Percentiles rank a stretch among this genome's conserved stretches.
Conservation (phyloP, 2,888 invertebrate species). For the Chloromyia formosa region DNA sequence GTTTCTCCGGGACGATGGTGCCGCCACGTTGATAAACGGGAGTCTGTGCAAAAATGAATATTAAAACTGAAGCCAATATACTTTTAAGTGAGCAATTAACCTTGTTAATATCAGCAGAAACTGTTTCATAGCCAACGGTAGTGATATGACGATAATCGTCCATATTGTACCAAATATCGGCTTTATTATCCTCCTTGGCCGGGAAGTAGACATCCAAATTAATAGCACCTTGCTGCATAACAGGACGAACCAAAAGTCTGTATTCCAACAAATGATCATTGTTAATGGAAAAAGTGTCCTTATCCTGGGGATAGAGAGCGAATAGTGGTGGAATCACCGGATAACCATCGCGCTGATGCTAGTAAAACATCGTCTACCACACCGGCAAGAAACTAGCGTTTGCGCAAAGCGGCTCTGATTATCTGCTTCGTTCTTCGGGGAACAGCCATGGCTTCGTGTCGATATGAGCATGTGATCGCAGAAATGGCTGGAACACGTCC, state of each 20-base stretch:
- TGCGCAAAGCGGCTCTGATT: conserved; percentile 77
- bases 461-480: conserved; percentile 95
- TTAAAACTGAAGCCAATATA: no score
- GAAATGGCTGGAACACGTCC: conserved; percentile 88
- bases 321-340: conserved; percentile 93
- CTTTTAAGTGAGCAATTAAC: conserved; percentile 53
- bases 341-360: conserved; percentile 82
- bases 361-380: conserved; percentile 85
- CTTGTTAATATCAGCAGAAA: conserved; percentile 59
- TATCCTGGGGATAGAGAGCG: conserved; percentile 87
- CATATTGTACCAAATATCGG: conserved; percentile 88
- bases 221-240: conserved; percentile 78
- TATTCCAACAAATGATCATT: conserved; percentile 82
- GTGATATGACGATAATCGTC: conserved; percentile 72
- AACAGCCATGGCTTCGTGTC: conserved; percentile 97
- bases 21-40: conserved; percentile 96
- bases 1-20: conserved; percentile 86
- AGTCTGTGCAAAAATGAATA: conserved; percentile 67
- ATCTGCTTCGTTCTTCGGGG: conserved; percentile 75
- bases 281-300: conserved; percentile 82
- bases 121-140: conserved; percentile 57
- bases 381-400: conserved; percentile 87
- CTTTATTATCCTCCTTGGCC: conserved; percentile 67
- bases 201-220: conserved; percentile 89
- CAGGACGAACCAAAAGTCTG: conserved; percentile 84